Percentiles rank a stretch among this genome's conserved stretches.
These are phyloP conservation scores for Tolypeutes matacus DNA, from an alignment of 2,797 vertebrate genomes.

Conservation along the genomic window DNA sequence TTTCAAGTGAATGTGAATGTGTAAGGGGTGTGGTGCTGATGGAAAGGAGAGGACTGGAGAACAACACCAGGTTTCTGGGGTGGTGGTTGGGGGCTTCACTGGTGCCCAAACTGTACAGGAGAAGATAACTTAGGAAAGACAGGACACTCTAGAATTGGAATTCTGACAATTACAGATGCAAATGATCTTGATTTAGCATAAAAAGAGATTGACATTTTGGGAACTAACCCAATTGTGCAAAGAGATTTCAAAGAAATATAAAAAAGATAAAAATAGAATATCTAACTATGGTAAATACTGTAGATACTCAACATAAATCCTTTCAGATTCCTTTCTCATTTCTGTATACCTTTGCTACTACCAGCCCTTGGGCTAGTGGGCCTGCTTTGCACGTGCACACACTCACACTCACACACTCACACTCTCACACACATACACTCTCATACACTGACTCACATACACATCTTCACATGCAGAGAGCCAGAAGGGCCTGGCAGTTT, in stretches of 20 bases:
- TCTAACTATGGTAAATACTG: not conserved
- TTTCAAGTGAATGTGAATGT: not conserved
- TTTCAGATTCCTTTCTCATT: not conserved
- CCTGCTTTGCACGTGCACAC: not conserved
- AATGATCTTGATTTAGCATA: not conserved
- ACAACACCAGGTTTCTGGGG: not conserved
- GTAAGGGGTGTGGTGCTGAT: no score
- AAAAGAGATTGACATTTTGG: not conserved
- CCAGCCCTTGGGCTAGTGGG: not conserved
- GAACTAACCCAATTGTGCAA: not conserved
- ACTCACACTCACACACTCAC: not conserved
- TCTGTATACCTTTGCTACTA: not conserved
- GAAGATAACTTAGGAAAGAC: not conserved
- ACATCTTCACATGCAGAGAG: not conserved
- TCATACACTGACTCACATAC: not conserved
- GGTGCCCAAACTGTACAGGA: not conserved
- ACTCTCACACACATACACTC: not conserved
- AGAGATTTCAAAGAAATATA: conserved; percentile 25
- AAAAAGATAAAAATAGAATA: not conserved
- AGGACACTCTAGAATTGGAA: not conserved
- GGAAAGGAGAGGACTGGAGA: not conserved
- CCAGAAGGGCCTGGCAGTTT: not conserved
- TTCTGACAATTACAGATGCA: not conserved
- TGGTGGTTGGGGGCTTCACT: not conserved
- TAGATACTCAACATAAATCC: not conserved